These are phyloP conservation scores for Noctua janthe DNA, from an alignment of 2,888 invertebrate species.

Conservation along the genomic window DNA sequence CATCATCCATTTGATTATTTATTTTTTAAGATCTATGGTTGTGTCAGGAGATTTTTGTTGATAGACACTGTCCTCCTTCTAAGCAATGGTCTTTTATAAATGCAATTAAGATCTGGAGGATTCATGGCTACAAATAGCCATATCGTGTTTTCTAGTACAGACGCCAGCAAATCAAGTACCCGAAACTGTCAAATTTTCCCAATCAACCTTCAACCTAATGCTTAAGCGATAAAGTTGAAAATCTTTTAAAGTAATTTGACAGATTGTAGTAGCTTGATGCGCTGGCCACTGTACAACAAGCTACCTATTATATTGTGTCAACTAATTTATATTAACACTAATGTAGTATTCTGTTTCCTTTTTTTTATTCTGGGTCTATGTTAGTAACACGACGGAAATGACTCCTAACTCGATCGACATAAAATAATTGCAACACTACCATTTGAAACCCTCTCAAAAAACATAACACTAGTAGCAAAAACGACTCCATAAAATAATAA, in stretches of 20 bases:
- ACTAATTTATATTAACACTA: not conserved
- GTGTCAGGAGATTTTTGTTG: not conserved
- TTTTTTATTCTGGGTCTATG: not conserved
- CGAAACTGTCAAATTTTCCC: too few species aligned
- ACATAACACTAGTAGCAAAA: slow-evolving; percentile 35
- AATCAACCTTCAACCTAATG: too few species aligned
- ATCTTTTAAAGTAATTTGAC: too few species aligned
- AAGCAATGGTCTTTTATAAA: not conserved
- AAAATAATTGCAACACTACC: slow-evolving; percentile 13
- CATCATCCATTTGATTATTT: not conserved
- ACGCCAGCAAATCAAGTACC: too few species aligned
- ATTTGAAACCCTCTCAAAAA: slow-evolving; percentile 41
- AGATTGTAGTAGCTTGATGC: too few species aligned
- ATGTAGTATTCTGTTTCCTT: not conserved
- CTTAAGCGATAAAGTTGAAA: too few species aligned
- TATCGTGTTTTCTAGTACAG: not conserved
- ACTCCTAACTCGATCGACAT: not conserved
- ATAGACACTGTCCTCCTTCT: not conserved
- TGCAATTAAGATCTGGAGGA: not conserved
- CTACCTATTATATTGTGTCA: not conserved
- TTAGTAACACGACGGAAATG: not conserved
- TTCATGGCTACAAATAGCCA: not conserved
- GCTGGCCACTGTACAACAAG: too few species aligned
- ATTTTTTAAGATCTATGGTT: not conserved
- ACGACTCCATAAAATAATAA: slow-evolving; percentile 62